Conservation (phyloP, 1,140 invertebrate species). For the Dendroctonus valens region DNA sequence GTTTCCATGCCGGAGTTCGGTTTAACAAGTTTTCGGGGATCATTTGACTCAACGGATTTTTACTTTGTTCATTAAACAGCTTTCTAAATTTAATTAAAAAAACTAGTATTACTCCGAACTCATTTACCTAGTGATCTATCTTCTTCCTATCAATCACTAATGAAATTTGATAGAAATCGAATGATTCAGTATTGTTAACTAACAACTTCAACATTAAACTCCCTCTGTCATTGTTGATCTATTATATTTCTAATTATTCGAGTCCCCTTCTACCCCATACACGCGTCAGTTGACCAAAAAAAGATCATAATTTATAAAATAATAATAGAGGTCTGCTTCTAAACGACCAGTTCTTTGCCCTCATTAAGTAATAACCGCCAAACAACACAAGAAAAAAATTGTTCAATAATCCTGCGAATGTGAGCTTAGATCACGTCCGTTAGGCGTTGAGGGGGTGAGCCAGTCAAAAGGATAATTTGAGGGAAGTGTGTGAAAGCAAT, state of each 20-base stretch:
- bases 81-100: too few species aligned
- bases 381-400: conserved; percentile 25
- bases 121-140: too few species aligned
- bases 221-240: too few species aligned
- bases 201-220: too few species aligned
- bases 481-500: too few species aligned
- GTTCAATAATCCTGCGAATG: conserved; percentile 28
- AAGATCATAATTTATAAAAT: conserved; percentile 29
- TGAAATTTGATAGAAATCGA: too few species aligned
- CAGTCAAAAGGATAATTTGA: not conserved
- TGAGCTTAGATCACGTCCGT: conserved; percentile 23
- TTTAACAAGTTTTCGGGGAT: too few species aligned
- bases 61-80: too few species aligned
- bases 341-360: conserved; percentile 26
- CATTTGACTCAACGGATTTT: too few species aligned
- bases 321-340: conserved; percentile 25
- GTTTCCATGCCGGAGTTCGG: conserved; percentile 7
- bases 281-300: conserved; percentile 20
- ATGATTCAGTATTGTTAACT: too few species aligned
- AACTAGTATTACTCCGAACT: too few species aligned
- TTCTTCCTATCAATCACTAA: too few species aligned
- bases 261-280: conserved; percentile 3
- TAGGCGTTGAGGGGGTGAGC: conserved; percentile 23
- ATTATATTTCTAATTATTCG: conserved; percentile 3
- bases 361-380: conserved; percentile 31